Conservation (phyloP, 2,888 invertebrate species). For the Athetis lepigone region DNA sequence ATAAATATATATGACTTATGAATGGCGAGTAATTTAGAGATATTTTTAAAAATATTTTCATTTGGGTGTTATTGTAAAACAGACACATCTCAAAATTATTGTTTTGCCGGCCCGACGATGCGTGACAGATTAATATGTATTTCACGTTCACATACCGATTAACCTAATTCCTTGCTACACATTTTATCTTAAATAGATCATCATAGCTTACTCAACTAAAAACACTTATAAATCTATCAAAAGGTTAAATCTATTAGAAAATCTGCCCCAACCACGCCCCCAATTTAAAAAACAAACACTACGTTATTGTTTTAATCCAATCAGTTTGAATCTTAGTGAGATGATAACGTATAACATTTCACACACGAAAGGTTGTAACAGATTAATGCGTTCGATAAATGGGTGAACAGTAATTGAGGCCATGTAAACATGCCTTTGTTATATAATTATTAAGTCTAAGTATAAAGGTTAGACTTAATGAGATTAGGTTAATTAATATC, state of each 20-base stretch:
- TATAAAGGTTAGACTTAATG: slow-evolving; percentile 56
- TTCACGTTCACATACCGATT: background rate
- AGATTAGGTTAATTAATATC: slow-evolving; percentile 52
- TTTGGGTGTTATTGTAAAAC: no score
- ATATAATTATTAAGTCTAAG: slow-evolving; percentile 51
- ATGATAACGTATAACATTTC: slow-evolving; percentile 50
- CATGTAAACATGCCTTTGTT: slow-evolving; percentile 53
- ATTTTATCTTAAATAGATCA: slow-evolving; percentile 40
- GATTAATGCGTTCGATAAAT: slow-evolving; percentile 60
- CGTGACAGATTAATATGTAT: background rate
- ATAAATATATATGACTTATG: no score
- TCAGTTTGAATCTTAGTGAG: slow-evolving; percentile 49
- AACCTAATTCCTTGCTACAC: slow-evolving; percentile 7
- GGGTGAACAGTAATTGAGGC: slow-evolving; percentile 38
- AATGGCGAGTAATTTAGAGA: background rate
- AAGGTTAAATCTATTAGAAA: slow-evolving; percentile 45
- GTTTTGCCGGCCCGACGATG: no score
- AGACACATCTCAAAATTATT: no score
- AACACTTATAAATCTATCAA: slow-evolving; percentile 53
- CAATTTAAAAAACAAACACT: slow-evolving; percentile 42
- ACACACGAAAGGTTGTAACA: slow-evolving; percentile 59
- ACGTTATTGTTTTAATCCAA: slow-evolving; percentile 47
- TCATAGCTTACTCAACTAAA: slow-evolving; percentile 34
- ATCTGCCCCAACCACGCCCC: slow-evolving; percentile 37
- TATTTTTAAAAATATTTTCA: no score